Evolutionary conservation across 2,797 vertebrate species (phyloP), one percentile per base, ranked within the genome.

Genomic region (Caiman crocodilus): DNA sequence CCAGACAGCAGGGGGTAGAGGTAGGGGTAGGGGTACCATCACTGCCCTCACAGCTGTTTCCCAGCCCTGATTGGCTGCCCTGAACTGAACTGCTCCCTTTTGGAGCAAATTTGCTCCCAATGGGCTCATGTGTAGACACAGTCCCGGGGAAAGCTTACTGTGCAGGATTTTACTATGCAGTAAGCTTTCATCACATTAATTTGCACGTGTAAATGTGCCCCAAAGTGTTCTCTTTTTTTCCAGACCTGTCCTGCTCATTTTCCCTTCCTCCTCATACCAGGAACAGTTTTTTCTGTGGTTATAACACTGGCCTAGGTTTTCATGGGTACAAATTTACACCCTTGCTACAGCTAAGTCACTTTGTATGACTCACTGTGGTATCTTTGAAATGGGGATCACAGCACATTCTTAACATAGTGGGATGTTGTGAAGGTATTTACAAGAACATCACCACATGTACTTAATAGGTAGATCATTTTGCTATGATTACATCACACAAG

Each of bases 301-400:
- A 28, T 7, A 79, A 74, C 69, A 6, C 17, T 20, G 58, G 2
- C 0, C 0, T 23, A 26, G 30, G 3, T 23, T 67, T 80, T 11
- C 56, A 35, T 58, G 30, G 30, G 56, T 79, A 79, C 59, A 69
- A 9, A 50, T 93, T 82, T 14, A 21, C 73, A 74, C 64, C 17
- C 79, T 69, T 79, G 55, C 16, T 7, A 79, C 78, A n/a, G 87
- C 79, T 89, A 75, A 57, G 35, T 73, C 32, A 25, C n/a, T 4
- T 73, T 50, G 20, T 65, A 5, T 55, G 65, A 76, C 58, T 76
- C 87, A 82, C 59, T 67, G 50, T 5, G 20, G 9, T 18, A 12
- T 55, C 55, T 30, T 7, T 63, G 28, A 90, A 88, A 59, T 18
- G 9, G 15, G 25, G 4, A 65, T 42, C 87, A 67, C 50, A 71